These are phyloP conservation scores for Flabesymbios commensalis DNA, from an alignment of 2,888 invertebrate species.

Conservation along the genomic window DNA sequence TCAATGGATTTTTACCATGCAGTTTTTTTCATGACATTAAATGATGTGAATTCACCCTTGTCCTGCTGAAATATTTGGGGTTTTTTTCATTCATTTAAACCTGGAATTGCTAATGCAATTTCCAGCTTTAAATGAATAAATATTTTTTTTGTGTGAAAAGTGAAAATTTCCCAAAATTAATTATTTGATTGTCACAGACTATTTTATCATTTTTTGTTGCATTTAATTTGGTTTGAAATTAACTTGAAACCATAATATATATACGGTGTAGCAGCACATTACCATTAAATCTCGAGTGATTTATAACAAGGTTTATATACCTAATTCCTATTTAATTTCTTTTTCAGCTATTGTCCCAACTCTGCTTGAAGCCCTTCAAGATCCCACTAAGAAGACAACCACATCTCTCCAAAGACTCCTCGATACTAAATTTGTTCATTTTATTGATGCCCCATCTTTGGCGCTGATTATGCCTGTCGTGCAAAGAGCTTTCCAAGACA, in stretches of 20 bases:
- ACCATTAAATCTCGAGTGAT: neutral
- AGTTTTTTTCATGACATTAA: neutral
- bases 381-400: conserved; percentile 94
- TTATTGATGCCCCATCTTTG: conserved; percentile 97
- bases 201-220: neutral
- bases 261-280: neutral
- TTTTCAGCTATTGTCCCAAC: conserved; percentile 33
- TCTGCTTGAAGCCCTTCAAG: conserved; percentile 86
- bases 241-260: neutral
- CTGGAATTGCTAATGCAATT: neutral
- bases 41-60: neutral
- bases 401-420: conserved; percentile 84
- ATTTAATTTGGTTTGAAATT: neutral
- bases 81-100: no score
- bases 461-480: conserved; percentile 99
- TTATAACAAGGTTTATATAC: no score
- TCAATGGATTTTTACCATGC: no score
- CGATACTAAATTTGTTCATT: conserved; percentile 86
- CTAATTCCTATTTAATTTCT: no score
- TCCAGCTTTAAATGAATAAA: neutral
- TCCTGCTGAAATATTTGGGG: no score
- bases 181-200: neutral
- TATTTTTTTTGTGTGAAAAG: no score
- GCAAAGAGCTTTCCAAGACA: conserved; percentile 94
- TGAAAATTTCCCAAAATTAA: neutral